Conservation (phyloP, 1,140 invertebrate species). For the Listronotus oregonensis region DNA sequence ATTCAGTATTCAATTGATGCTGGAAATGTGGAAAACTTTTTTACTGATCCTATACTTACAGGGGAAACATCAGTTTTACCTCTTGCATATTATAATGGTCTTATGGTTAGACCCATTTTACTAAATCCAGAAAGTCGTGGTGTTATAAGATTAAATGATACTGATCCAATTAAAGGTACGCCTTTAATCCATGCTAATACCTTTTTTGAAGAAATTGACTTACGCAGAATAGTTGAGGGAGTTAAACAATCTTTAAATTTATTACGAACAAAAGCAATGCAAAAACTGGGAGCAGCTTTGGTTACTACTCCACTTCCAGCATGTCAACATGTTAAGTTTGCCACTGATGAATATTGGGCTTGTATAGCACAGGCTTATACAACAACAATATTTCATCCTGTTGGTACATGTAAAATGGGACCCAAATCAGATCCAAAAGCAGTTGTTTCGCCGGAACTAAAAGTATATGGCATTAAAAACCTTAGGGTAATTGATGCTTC, state of each 20-base stretch:
- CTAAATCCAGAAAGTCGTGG: slow-evolving; percentile 66
- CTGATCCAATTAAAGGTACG: slow-evolving; percentile 61
- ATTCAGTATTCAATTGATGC: slow-evolving; percentile 69
- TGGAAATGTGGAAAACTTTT: slow-evolving; percentile 55
- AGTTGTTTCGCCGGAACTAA: slow-evolving; percentile 54
- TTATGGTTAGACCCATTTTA: slow-evolving; percentile 56
- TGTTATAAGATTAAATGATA: slow-evolving; percentile 60
- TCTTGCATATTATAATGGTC: slow-evolving; percentile 59
- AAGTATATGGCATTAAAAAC: slow-evolving; percentile 51
- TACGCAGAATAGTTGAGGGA: slow-evolving; percentile 61
- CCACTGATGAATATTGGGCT: slow-evolving; percentile 61
- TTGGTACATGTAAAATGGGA: slow-evolving; percentile 68
- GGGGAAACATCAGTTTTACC: slow-evolving; percentile 58
- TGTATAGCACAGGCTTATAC: slow-evolving; percentile 57
- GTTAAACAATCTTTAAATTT: slow-evolving; percentile 59
- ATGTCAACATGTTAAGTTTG: slow-evolving; percentile 54
- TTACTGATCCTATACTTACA: slow-evolving; percentile 59
- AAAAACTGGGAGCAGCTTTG: slow-evolving; percentile 52
- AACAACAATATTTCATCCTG: slow-evolving; percentile 59
- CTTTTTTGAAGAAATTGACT: slow-evolving; percentile 63
- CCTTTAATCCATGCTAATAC: slow-evolving; percentile 73
- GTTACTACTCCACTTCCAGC: slow-evolving; percentile 54
- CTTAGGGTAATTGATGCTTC: slow-evolving; percentile 56
- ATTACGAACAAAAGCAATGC: slow-evolving; percentile 58
- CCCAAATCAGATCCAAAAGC: slow-evolving; percentile 50